These are phyloP conservation scores for Psittacula echo DNA, from an alignment of 2,797 vertebrate genomes.

Conservation along the genomic window DNA sequence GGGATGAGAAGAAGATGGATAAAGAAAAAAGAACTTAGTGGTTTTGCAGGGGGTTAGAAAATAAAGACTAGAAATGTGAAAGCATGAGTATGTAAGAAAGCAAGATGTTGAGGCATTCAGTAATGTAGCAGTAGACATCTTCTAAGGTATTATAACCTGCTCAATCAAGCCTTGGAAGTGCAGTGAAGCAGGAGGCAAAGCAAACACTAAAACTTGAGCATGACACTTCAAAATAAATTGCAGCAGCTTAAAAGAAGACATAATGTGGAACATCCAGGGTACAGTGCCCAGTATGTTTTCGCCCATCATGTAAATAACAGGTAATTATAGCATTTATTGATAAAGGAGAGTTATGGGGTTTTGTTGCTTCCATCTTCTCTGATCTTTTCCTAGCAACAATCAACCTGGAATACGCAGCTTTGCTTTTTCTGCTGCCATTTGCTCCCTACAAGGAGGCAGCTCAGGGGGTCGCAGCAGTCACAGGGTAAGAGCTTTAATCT, in stretches of 20 bases:
- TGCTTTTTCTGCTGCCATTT: neutral
- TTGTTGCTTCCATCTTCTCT: neutral
- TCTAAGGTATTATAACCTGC: neutral
- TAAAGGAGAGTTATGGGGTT: neutral
- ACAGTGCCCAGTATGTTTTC: neutral
- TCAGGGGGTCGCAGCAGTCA: neutral
- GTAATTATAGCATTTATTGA: neutral
- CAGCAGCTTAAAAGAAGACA: neutral
- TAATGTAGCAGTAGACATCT: neutral
- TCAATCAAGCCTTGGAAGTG: constrained; percentile 7
- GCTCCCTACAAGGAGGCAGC: accelerated
- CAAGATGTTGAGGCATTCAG: neutral
- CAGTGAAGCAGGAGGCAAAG: neutral
- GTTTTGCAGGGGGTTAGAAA: neutral
- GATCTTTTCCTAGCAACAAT: neutral
- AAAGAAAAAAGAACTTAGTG: neutral
- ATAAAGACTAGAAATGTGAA: neutral
- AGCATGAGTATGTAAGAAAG: neutral
- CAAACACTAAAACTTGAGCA: neutral
- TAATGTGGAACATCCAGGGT: neutral
- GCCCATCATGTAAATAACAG: neutral
- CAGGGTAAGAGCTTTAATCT: neutral
- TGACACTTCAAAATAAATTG: neutral
- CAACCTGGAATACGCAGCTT: neutral
- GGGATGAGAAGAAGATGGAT: neutral